Base-by-base conservation (phyloP, 2,113 vertebrate genomes). In the Sphaerodactylus townsendi region DNA sequence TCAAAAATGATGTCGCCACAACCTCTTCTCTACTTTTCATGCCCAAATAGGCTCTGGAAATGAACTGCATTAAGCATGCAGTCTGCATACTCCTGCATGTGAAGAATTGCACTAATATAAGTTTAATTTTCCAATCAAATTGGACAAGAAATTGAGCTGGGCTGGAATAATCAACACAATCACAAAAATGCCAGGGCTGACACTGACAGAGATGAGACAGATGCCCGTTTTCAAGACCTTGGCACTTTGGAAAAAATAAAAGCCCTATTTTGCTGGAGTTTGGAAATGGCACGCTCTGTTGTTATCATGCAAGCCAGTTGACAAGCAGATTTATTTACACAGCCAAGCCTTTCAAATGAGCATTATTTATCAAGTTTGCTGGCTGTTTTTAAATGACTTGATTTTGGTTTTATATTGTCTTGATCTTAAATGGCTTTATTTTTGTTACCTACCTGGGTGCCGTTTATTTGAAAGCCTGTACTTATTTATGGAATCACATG, bases 101-200 rank as follows among this genome's bases (percentile, higher is more conserved):
- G 80, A 85, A 79, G 84, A 92, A 92, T 77, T 48, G n/a, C 82
- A 83, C 71, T 87, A 89, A 86, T 87, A 56, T 23, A 69, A 81
- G 77, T 92, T 94, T 94, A 93, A 93, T 94, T 94, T 93, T 81
- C 66, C 71, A 87, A 83, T 86, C 85, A 87, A 88, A 93, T 72
- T 87, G 92, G 92, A 93, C 59, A 89, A 86, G 79, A 92, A 91
- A 92, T 93, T 35, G 92, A 44, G 70, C 90, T 90, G 91, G 87
- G 80, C 39, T 23, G 90, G 87, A 94, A 90, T 82, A 92, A 93
- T 92, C 68, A 76, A 79, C 69, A 53, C 81, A 82, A 28, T 71
- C 78, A 85, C 85, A 86, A 74, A 93, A 87, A 79, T 81, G 84
- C 77, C 77, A 87, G 68, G 56, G 77, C 85, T 77, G 64, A 77